phyloP scores from a whole-genome alignment of 1,140 invertebrate species.

The Dendroctonus valens region DNA sequence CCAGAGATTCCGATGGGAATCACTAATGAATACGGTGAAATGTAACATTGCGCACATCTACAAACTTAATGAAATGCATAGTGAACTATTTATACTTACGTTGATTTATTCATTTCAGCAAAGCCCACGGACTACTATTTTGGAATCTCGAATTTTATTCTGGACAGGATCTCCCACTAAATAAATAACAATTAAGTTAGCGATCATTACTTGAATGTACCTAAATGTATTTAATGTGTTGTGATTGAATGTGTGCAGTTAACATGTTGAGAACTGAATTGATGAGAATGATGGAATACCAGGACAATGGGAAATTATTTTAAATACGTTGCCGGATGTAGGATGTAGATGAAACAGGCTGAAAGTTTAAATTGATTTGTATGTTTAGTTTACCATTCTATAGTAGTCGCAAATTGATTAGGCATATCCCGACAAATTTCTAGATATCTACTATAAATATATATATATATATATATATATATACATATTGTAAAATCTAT shows the following conservation, averaged over 20 bases:
- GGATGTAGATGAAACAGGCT: not conserved
- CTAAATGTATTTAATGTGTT: slow-evolving; percentile 28
- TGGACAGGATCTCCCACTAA: slow-evolving; percentile 17
- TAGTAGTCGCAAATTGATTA: no score
- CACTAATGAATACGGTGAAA: no score
- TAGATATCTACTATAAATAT: no score
- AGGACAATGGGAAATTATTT: not conserved
- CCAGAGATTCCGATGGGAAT: no score
- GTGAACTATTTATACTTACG: not conserved
- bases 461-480: no score
- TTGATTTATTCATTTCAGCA: slow-evolving; percentile 27
- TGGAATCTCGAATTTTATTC: slow-evolving; percentile 30
- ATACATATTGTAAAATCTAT: no score
- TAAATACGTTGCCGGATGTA: no score
- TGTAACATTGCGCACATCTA: no score
- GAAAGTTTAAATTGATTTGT: no score
- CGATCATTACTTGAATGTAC: slow-evolving; percentile 9
- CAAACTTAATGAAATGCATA: no score
- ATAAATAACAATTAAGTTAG: not conserved
- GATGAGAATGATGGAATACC: not conserved
- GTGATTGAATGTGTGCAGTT: slow-evolving; percentile 21
- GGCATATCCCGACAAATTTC: no score
- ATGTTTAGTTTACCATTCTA: no score
- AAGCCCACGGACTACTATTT: slow-evolving; percentile 29
- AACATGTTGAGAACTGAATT: slow-evolving; percentile 3